Conservation (phyloP, 2,113 vertebrate species). For the Tauraco erythrolophus region DNA sequence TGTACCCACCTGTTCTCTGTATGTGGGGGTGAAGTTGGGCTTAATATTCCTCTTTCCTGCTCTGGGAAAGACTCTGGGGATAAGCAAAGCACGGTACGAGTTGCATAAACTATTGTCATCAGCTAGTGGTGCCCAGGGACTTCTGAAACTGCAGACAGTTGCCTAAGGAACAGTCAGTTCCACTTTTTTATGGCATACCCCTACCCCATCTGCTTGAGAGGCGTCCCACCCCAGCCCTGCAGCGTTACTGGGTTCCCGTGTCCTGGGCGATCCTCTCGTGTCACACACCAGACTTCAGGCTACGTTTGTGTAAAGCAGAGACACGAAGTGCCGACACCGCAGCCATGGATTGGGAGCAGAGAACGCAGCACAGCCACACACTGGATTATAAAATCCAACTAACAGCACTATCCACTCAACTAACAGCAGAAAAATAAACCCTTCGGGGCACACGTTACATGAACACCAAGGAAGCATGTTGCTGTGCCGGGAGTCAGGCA, state of each 20-base stretch:
- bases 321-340: accelerated
- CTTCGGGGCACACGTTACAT: accelerated
- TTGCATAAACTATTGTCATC: neutral
- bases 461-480: neutral
- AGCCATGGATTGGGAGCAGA: neutral
- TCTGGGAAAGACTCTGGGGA: neutral
- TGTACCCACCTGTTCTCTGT: neutral
- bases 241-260: accelerated
- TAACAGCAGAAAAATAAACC: neutral
- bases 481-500: neutral
- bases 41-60: neutral
- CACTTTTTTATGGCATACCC: neutral
- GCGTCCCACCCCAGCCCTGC: neutral
- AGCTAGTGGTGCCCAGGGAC: neutral
- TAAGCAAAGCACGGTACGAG: accelerated
- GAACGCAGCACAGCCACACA: neutral
- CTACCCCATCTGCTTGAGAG: neutral
- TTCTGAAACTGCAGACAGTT: neutral
- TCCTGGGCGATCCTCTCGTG: neutral
- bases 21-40: neutral
- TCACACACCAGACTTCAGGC: neutral
- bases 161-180: neutral
- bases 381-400: too few relatives aligned
- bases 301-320: neutral
- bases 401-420: neutral